Percentiles rank a stretch among this genome's conserved stretches.
Evolutionary conservation across 2,888 invertebrate species (phyloP).

Genomic region (Bombylius major): DNA sequence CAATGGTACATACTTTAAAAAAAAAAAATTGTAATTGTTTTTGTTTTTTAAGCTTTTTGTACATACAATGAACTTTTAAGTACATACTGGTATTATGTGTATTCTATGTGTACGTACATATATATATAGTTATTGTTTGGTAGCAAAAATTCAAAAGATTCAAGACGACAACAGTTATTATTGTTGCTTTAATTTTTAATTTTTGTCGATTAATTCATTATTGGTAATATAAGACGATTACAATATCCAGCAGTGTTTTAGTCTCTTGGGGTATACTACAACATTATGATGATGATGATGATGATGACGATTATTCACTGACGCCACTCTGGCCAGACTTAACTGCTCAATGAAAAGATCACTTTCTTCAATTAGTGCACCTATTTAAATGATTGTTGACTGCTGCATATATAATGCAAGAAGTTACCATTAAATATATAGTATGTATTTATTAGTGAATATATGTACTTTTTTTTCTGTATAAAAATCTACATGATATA

Average conservation of each 20-base stretch:
- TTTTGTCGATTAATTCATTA: neutral
- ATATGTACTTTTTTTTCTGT: neutral
- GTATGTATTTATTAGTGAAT: neutral
- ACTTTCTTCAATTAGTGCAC: constrained; percentile 6
- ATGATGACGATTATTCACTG: neutral
- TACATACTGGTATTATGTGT: too few species aligned
- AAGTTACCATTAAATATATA: neutral
- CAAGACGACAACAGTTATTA: too few species aligned
- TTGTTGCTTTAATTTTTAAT: neutral
- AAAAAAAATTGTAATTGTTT: too few species aligned
- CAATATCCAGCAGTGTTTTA: neutral
- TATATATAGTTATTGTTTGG: too few species aligned
- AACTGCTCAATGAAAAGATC: neutral
- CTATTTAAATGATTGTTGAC: neutral
- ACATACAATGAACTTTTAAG: too few species aligned
- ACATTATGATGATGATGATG: neutral
- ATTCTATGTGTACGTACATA: too few species aligned
- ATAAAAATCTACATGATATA: too few species aligned
- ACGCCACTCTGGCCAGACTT: neutral
- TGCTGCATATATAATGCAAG: neutral
- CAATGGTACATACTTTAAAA: too few species aligned
- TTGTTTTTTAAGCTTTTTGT: too few species aligned
- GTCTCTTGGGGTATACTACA: neutral
- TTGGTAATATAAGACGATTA: neutral
- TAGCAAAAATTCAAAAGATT: too few species aligned